phyloP scores from a whole-genome alignment of 1,140 invertebrate genomes.

The Drosophila teissieri region DNA sequence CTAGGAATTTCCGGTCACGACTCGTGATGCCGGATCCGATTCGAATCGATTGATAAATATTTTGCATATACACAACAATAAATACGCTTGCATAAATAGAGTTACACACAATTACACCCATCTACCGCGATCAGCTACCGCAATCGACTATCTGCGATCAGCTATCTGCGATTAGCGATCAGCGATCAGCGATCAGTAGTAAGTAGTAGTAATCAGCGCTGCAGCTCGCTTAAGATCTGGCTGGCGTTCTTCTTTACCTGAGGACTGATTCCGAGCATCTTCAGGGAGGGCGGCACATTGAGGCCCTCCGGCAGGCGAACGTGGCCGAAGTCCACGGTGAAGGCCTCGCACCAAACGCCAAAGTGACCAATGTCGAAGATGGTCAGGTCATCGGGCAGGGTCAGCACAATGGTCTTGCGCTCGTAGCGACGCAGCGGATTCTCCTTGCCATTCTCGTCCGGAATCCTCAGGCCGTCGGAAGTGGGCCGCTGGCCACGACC shows the following conservation, averaged over 20 bases:
- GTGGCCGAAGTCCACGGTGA: constrained; percentile 95
- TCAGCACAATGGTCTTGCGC: constrained; percentile 93
- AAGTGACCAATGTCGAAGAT: constrained; percentile 94
- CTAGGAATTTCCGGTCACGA: constrained; percentile 70
- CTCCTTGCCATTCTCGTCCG: constrained; percentile 95
- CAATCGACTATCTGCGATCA: constrained; percentile 22
- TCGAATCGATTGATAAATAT: constrained; percentile 56
- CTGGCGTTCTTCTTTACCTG: constrained; percentile 89
- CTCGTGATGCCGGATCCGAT: constrained; percentile 26
- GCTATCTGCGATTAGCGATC: too few relatives aligned
- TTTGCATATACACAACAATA: constrained; percentile 60
- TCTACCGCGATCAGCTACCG: constrained; percentile 22
- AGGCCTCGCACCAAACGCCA: constrained; percentile 95
- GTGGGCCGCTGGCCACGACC: constrained; percentile 91
- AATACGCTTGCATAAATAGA: constrained; percentile 58
- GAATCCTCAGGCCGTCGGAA: constrained; percentile 91
- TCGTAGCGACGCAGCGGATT: constrained; percentile 91
- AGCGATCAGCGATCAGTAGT: background rate
- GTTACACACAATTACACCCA: constrained; percentile 33
- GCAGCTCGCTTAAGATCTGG: constrained; percentile 75
- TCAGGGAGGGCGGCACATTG: constrained; percentile 95
- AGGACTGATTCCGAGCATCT: constrained; percentile 96
- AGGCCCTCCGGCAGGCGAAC: constrained; percentile 89
- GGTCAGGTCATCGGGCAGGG: constrained; percentile 91
- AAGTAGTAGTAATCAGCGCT: constrained; percentile 54